Evolutionary conservation across 2,888 invertebrate species (phyloP), one percentile per base, ranked within the genome.

Genomic region (Adelphocoris suturalis): DNA sequence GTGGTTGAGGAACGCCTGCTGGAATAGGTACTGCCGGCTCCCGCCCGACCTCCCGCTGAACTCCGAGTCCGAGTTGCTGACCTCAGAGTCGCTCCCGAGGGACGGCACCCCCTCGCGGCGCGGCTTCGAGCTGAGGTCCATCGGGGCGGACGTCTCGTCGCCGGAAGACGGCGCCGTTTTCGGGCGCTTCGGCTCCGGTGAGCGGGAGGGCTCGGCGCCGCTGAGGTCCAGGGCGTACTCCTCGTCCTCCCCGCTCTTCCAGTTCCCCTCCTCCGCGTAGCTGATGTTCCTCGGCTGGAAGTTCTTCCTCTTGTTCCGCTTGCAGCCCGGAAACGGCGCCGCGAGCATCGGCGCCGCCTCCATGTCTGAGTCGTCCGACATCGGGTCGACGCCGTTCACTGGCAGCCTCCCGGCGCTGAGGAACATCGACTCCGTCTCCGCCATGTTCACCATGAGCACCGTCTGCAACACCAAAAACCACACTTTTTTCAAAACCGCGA

Each of bases 271-370:
- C 87, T 92, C 92, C 16, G 92, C 92, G 91, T 93, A 93, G 47
- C 92, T 95, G 78, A 96, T 96, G 93, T 96, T 97, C 92, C 97
- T 94, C 0, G 97, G 97, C 92, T 96, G 96, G 93, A 97, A 96
- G 93, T 97, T 96, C 93, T 97, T 97, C 92, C 97, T 94, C 92
- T 96, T 96, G 94, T 96, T 96, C 92, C 96, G 94, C 93, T 85
- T 85, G 85, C 85, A 57, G 57, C 85, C 46, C n/a, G 52, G 90
- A 87, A 90, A 91, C 75, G 91, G 89, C 91, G 91, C 92, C 92
- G 90, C 90, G 90, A 91, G 91, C 81, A 92, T 88, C 78, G 91
- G 81, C 5, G 91, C 91, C 80, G 94, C 94, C 90, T 94, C 94
- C 93, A 95, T 95, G 91, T 95, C 94, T 91, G 94, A 93, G 89